Base-by-base conservation (phyloP, 2,113 vertebrate genomes). In the Phasianus colchicus region DNA sequence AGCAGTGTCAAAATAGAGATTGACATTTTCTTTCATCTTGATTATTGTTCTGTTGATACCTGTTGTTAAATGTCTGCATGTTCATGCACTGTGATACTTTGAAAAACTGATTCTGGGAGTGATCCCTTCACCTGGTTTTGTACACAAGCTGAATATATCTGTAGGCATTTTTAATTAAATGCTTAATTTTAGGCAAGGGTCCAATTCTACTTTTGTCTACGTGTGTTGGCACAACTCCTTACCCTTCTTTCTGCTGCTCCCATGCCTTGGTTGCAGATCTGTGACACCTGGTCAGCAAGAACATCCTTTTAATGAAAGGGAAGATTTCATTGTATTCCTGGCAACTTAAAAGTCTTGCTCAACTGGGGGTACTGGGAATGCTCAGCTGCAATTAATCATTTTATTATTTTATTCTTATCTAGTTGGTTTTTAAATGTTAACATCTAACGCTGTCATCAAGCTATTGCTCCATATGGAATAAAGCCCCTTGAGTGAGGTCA, bases 21-120 rank as follows among this genome's bases (percentile, higher is more conserved):
- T 43, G 13, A 7, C 17, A 3, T 65, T 4, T 21, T 4, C 21
- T 65, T 84, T 74, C 34, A 6, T 65, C 73, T 50, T 65, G 3
- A 6, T 54, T 48, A 38, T 71, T 48, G 5, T 52, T 66, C 7
- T 54, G 3, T 20, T n/a, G 55, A n/a, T 54, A 54, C 40, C 36
- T 40, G 9, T 30, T 2, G 2, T 1, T 32, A 8, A 50, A 7
- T 11, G 17, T 43, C 13, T 54, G 7, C 1, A 4, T 4, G 12
- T 19, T 14, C 27, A 1, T 5, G 1, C 11, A 4, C 8, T 3
- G 5, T 42, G 45, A 25, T 69, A 14, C 4, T 11, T 6, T 2
- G 4, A 42, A 48, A 29, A 64, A 16, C 3, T 11, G 15, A 5
- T 19, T 15, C 15, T 19, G 8, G 12, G 32, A n/a, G 13, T 8